Conservation (phyloP, 2,797 vertebrate species). For the Anisognathus igniventris region DNA sequence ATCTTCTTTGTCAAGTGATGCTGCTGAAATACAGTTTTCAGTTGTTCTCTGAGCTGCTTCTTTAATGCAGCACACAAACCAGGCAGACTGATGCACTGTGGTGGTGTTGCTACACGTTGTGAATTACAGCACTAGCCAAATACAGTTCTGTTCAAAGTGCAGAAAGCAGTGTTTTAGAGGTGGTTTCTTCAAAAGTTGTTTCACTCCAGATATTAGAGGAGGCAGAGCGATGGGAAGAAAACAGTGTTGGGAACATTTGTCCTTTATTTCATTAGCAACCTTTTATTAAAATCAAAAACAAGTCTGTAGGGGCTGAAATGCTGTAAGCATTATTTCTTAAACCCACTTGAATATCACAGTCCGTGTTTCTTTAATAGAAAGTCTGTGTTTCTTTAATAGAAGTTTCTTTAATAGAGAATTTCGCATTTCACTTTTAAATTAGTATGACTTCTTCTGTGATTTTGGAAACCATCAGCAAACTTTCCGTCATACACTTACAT, state of each 20-base stretch:
- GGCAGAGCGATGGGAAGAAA: rapidly evolving
- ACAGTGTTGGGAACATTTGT: not conserved
- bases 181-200: not conserved
- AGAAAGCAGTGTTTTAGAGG: not conserved
- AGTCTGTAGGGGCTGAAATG: not conserved
- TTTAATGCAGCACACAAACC: rapidly evolving
- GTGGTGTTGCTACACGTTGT: not conserved
- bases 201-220: not conserved
- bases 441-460: not conserved
- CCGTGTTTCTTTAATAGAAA: not conserved
- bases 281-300: not conserved
- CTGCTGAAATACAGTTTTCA: not conserved
- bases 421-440: not conserved
- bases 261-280: not conserved
- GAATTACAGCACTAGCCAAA: not conserved
- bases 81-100: rapidly evolving
- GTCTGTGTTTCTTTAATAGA: not conserved
- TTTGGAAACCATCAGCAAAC: not conserved
- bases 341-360: not conserved
- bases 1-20: not conserved
- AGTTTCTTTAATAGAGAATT: not conserved
- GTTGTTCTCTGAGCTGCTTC: not conserved
- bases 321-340: not conserved
- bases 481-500: not conserved
- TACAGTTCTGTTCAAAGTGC: not conserved